These are phyloP conservation scores for Drosophila willistoni DNA, from an alignment of 1,140 invertebrate genomes.

Conservation along the genomic window DNA sequence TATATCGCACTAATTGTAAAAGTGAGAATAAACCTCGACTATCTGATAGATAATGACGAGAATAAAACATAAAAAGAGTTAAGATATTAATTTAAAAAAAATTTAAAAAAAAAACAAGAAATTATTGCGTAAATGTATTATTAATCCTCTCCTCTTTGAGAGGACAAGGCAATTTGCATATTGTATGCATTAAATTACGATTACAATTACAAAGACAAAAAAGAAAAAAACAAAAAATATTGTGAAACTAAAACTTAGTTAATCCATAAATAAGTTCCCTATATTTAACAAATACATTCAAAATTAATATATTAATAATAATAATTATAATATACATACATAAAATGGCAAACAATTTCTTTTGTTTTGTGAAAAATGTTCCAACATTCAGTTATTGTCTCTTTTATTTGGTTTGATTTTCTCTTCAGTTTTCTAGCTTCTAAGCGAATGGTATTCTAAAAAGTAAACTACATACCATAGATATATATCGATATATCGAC, in stretches of 20 bases:
- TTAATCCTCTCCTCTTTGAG: slow-evolving; percentile 37
- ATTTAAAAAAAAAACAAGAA: not conserved
- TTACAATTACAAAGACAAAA: slow-evolving; percentile 53
- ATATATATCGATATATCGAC: slow-evolving; percentile 52
- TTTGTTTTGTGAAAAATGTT: slow-evolving; percentile 65
- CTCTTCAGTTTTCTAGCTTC: slow-evolving; percentile 46
- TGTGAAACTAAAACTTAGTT: slow-evolving; percentile 40
- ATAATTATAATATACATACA: slow-evolving; percentile 39
- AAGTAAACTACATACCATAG: not conserved
- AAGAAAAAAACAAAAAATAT: slow-evolving; percentile 34
- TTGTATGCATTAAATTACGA: slow-evolving; percentile 73
- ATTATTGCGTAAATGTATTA: slow-evolving; percentile 55
- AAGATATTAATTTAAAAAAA: slow-evolving; percentile 29
- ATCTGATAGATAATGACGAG: slow-evolving; percentile 47
- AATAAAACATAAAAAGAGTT: slow-evolving; percentile 46
- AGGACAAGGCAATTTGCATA: slow-evolving; percentile 74
- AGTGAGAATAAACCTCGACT: slow-evolving; percentile 39
- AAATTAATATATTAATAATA: slow-evolving; percentile 31
- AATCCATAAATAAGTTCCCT: slow-evolving; percentile 59
- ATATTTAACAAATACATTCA: slow-evolving; percentile 53
- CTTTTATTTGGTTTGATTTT: slow-evolving; percentile 27
- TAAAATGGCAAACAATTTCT: slow-evolving; percentile 46
- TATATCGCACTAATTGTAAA: slow-evolving; percentile 57
- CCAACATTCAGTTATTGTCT: slow-evolving; percentile 31
- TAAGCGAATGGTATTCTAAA: slow-evolving; percentile 54